Base-by-base conservation (phyloP, 2,113 vertebrate genomes). In the Semicossyphus pulcher region DNA sequence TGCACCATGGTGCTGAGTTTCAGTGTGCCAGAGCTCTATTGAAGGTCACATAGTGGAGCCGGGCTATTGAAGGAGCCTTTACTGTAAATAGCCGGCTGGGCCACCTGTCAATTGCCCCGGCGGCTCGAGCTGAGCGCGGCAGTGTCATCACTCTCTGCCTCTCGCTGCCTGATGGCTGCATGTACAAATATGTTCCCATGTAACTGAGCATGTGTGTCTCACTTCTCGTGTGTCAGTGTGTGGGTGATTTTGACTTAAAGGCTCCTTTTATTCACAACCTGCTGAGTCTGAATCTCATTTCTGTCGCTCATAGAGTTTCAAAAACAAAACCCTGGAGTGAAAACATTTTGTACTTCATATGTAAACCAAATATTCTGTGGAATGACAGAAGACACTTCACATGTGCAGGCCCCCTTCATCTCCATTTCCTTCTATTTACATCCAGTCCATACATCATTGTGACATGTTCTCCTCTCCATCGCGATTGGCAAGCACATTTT, bases 21-120 rank as follows among this genome's bases (percentile, higher is more conserved):
- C 89, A 88, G 52, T 41, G 4, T 53, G 62, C 28, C 36, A 12
- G 26, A 78, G 57, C 66, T 76, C 77, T 45, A 78, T 28, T 88
- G 88, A 94, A 93, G 92, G 92, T 93, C 91, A 92, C 86, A 89
- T 71, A 86, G 74, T 88, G 78, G 49, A 78, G 57, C 56, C 51
- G 68, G 36, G 41, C 64, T 72, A 66, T 86, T 88, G 80, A 89
- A 86, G 74, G 80, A 66, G 77, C 78, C 91, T 91, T 93, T 41
- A 85, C 90, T 87, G 68, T 90, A 91, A 92, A 93, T 92, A 94
- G 91, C 79, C 45, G 7, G 26, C 32, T 14, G 54, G 29, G 36
- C 89, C 91, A 91, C 84, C 84, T 91, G 87, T 89, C 91, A 78
- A 48, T 63, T 16, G 42, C 56, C 63, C 23, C 29, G 52, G 61